Percentiles rank a stretch among this genome's conserved stretches.
phyloP scores from a whole-genome alignment of 2,113 vertebrate genomes.

The Gnathonemus longibarbis region DNA sequence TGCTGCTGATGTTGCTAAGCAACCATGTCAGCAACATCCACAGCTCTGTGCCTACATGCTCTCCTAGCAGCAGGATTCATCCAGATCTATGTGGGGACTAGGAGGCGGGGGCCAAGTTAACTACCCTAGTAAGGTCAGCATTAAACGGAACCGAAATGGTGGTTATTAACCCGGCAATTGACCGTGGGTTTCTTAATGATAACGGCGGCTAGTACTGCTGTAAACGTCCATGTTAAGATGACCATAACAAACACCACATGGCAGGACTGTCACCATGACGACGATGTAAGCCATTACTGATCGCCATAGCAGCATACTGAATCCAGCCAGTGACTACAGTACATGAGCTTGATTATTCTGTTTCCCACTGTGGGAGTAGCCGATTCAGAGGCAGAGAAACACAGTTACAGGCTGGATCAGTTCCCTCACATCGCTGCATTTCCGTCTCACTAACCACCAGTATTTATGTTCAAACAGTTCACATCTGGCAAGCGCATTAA shows the following conservation, averaged over 20 bases:
- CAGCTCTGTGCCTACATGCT: neutral
- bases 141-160: neutral
- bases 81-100: neutral
- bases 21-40: neutral
- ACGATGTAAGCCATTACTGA: slow-evolving; percentile 15
- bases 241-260: neutral
- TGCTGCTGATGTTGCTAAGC: neutral
- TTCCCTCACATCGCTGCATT: neutral
- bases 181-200: neutral
- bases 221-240: neutral
- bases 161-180: neutral
- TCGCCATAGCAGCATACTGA: slow-evolving; percentile 33
- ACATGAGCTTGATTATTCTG: neutral
- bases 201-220: neutral
- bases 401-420: neutral
- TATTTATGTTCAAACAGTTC: neutral
- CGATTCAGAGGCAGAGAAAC: neutral
- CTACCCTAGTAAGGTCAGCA: neutral
- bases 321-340: neutral
- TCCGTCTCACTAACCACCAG: neutral
- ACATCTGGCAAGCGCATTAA: neutral
- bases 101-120: too few species aligned
- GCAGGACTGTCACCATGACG: neutral
- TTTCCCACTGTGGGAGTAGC: neutral
- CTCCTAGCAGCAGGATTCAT: neutral